These are phyloP conservation scores for Chrysolina haemoptera DNA, from an alignment of 2,888 invertebrate species.

Conservation along the genomic window DNA sequence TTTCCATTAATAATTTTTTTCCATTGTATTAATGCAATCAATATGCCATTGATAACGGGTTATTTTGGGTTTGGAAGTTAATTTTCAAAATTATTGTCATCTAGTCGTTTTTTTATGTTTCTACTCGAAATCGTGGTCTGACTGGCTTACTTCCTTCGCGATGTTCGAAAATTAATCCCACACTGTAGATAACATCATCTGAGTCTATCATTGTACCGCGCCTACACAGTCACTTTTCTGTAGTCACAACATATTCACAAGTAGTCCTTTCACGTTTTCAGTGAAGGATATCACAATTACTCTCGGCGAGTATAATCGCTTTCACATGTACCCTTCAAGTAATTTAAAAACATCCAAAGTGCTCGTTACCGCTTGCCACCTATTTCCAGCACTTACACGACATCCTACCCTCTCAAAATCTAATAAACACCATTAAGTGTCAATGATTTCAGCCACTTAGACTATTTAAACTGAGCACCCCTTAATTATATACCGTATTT, in stretches of 20 bases:
- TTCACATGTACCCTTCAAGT: slow-evolving; percentile 45
- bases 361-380: slow-evolving; percentile 46
- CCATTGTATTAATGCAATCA: too few relatives aligned
- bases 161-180: too few relatives aligned
- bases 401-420: slow-evolving; percentile 42
- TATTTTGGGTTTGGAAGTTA: too few relatives aligned
- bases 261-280: slow-evolving; percentile 10
- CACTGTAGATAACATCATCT: background rate
- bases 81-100: too few relatives aligned
- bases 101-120: too few relatives aligned
- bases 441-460: slow-evolving; percentile 48
- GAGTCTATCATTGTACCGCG: background rate
- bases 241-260: slow-evolving; percentile 26
- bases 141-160: too few relatives aligned
- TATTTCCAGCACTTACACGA: slow-evolving; percentile 38
- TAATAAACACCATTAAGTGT: slow-evolving; percentile 55
- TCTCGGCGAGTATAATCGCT: slow-evolving; percentile 25
- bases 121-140: too few relatives aligned
- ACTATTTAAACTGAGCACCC: slow-evolving; percentile 36
- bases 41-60: too few relatives aligned
- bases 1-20: too few relatives aligned
- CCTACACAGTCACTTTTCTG: background rate
- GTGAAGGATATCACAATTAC: slow-evolving; percentile 26
- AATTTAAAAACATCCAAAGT: slow-evolving; percentile 45
- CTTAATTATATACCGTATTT: slow-evolving; percentile 42